Evolutionary conservation across 1,140 invertebrate species (phyloP).

Genomic region (Teleogryllus occipitalis): DNA sequence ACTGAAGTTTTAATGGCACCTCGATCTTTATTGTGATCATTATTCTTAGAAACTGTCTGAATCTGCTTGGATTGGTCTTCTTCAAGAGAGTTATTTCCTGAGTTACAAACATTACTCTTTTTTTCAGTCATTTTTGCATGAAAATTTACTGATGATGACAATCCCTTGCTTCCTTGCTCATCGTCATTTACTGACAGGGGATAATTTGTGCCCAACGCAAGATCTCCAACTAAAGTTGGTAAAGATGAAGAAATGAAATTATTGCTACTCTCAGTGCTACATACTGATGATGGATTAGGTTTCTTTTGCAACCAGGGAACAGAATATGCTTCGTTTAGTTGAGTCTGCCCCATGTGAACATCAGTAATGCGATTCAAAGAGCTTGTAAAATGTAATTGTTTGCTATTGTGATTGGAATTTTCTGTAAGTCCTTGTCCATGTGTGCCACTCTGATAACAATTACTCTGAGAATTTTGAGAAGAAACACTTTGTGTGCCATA

Average conservation of each 20-base stretch:
- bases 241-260: constrained; percentile 41
- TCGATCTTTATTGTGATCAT: constrained; percentile 32
- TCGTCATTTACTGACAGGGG: constrained; percentile 21
- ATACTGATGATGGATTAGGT: background rate
- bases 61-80: background rate
- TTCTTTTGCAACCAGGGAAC: constrained; percentile 16
- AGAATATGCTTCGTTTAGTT: constrained; percentile 16
- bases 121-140: background rate
- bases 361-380: background rate
- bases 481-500: constrained; percentile 8
- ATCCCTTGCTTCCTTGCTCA: no score
- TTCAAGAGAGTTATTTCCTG: no score
- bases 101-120: background rate
- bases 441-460: background rate
- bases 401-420: background rate
- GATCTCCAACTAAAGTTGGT: constrained; percentile 48
- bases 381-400: background rate
- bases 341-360: background rate
- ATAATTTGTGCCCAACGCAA: constrained; percentile 43
- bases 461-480: background rate
- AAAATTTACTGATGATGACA: no score
- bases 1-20: constrained; percentile 27
- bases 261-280: constrained; percentile 9
- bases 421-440: background rate
- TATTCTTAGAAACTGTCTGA: background rate